Evolutionary conservation across 2,888 invertebrate genomes (phyloP), one percentile per base, ranked within the genome.

Genomic region (Habrosyne pyritoides): DNA sequence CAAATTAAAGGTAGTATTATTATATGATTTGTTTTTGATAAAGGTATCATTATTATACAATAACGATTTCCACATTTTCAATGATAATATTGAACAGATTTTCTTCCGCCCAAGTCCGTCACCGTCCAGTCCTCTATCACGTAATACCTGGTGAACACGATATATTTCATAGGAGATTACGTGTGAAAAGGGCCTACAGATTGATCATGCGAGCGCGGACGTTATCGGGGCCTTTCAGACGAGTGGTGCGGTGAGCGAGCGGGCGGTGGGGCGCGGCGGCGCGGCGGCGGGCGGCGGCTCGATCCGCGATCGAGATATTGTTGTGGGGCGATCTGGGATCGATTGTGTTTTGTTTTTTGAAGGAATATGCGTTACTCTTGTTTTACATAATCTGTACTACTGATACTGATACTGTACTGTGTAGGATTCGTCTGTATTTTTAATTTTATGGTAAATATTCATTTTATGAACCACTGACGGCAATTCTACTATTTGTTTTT

Each of bases 131-230:
- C 50, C 22, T n/a, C 52, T 51, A 51, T 51, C 36, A 14, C 21
- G 61, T 58, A 54, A 60, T 64, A 63, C 58, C 66, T 53, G 66
- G 72, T 71, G 73, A 74, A 71, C 67, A 71, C 74, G 79, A 79
- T 78, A 86, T 84, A 86, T 86, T 82, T 83, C 75, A 81, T 79
- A 71, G 67, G 73, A 84, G 87, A 88, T 87, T 78, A 84, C 74
- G 69, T 53, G 70, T 80, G 86, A 85, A 77, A 75, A 83, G 85
- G 87, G 85, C 72, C 72, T 64, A 58, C 67, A 84, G 86, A 77
- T 79, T 73, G 84, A 84, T 84, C 80, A 73, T 71, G 71, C 55
- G 64, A 69, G 56, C 55, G 65, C 69, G 55, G 81, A 82, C 82
- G 77, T 77, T 82, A 83, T 83, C 83, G 60, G 47, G 10, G 22